phyloP scores from a whole-genome alignment of 53 echinoderm and acorn worm genomes.

The Apostichopus leukothele region DNA sequence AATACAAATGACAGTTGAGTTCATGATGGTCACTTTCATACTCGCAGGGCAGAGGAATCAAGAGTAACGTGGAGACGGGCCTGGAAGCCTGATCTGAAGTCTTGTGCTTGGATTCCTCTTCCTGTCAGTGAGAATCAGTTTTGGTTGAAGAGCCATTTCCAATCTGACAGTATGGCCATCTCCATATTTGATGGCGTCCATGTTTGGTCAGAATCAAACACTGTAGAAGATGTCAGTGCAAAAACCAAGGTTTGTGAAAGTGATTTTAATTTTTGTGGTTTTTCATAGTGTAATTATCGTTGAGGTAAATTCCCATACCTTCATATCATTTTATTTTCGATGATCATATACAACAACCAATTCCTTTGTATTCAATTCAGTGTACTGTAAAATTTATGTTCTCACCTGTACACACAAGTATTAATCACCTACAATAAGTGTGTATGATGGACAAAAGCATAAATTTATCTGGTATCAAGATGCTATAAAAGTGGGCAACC shows the following conservation, averaged over 20 bases:
- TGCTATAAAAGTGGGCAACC: too few species aligned
- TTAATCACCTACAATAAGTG: too few species aligned
- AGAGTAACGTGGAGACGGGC: constrained; percentile 65
- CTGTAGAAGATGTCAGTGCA: constrained; percentile 28
- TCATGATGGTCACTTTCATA: too few species aligned
- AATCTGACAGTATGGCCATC: neutral
- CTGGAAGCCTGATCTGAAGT: constrained; percentile 76
- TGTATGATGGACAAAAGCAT: too few species aligned
- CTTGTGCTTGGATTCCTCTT: constrained; percentile 63
- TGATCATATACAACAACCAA: too few species aligned
- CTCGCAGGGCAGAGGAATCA: neutral
- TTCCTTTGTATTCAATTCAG: too few species aligned
- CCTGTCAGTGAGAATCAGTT: constrained; percentile 48
- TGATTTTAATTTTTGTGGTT: neutral
- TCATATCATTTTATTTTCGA: too few species aligned
- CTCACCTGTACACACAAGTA: too few species aligned
- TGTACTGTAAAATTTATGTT: too few species aligned
- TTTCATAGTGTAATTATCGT: neutral
- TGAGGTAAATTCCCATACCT: neutral
- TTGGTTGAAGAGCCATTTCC: constrained; percentile 65
- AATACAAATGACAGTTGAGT: too few species aligned
- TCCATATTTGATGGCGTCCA: constrained; percentile 59
- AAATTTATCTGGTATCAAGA: too few species aligned
- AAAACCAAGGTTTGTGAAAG: constrained; percentile 58
- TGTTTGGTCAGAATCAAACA: constrained; percentile 67